Conservation (phyloP, 2,797 vertebrate species). For the Sebastes alutus region DNA sequence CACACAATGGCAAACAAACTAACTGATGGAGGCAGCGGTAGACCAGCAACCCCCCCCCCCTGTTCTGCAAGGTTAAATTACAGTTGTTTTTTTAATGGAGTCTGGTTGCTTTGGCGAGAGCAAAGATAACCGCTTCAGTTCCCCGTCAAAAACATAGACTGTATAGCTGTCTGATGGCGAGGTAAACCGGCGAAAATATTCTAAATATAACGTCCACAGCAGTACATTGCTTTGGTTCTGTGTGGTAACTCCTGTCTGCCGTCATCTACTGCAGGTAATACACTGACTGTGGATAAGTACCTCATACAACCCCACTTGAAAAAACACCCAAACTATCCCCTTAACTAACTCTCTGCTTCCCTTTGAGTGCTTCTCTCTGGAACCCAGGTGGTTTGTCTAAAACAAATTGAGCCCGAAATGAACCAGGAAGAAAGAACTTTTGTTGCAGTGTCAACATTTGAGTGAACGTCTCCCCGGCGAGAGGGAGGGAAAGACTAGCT, state of each 20-base stretch:
- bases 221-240: not conserved
- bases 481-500: constrained; percentile 28
- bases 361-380: not conserved
- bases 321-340: not conserved
- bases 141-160: not conserved
- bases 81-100: no score
- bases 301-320: not conserved
- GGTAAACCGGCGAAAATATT: not conserved
- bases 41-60: no score
- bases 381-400: constrained; percentile 35
- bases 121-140: no score
- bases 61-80: no score
- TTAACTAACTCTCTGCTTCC: not conserved
- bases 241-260: no score
- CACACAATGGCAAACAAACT: no score
- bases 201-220: not conserved
- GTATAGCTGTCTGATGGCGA: not conserved
- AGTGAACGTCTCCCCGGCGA: constrained; percentile 46
- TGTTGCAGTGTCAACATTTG: constrained; percentile 64
- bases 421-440: constrained; percentile 46
- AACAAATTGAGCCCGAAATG: constrained; percentile 61
- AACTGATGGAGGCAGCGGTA: no score
- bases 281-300: not conserved
- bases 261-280: not conserved
- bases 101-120: not conserved